Conservation (phyloP, 2,797 vertebrate genomes). For the Sus cebifrons region DNA sequence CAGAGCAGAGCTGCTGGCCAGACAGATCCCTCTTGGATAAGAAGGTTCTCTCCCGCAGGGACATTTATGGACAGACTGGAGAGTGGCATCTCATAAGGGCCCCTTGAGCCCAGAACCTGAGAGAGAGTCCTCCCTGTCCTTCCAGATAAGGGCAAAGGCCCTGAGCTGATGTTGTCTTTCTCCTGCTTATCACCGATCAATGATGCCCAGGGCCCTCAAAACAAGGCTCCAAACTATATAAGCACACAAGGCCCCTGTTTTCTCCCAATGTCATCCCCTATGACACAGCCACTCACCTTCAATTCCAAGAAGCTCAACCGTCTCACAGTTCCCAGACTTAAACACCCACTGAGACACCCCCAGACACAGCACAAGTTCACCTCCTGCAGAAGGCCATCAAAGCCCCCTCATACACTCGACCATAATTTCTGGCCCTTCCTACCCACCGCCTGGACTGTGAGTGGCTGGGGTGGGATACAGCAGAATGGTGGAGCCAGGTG, state of each 20-base stretch:
- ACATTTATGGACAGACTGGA: conserved; percentile 7
- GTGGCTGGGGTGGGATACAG: not conserved
- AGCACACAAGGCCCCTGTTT: not conserved
- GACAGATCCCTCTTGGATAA: not conserved
- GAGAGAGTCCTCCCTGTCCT: not conserved
- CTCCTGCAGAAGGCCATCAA: not conserved
- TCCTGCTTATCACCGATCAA: not conserved
- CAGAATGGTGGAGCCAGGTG: not conserved
- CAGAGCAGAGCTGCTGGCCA: conserved; percentile 16
- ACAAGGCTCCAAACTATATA: not conserved
- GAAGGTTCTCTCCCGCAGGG: not conserved
- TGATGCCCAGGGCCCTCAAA: not conserved
- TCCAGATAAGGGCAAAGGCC: not conserved
- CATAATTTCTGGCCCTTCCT: not conserved
- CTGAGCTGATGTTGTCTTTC: not conserved
- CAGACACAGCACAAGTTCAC: not conserved
- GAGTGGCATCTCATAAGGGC: not conserved
- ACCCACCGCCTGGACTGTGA: not conserved
- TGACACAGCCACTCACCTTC: not conserved
- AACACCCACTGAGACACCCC: not conserved
- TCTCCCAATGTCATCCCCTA: not conserved
- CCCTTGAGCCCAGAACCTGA: not conserved
- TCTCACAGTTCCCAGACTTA: not conserved
- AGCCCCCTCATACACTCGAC: not conserved
- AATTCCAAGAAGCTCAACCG: not conserved